A percentile compares a stretch with the other conserved stretches of the same genome.
These are phyloP conservation scores for Grammomys surdaster DNA, from an alignment of 2,113 vertebrate genomes.

Conservation along the genomic window DNA sequence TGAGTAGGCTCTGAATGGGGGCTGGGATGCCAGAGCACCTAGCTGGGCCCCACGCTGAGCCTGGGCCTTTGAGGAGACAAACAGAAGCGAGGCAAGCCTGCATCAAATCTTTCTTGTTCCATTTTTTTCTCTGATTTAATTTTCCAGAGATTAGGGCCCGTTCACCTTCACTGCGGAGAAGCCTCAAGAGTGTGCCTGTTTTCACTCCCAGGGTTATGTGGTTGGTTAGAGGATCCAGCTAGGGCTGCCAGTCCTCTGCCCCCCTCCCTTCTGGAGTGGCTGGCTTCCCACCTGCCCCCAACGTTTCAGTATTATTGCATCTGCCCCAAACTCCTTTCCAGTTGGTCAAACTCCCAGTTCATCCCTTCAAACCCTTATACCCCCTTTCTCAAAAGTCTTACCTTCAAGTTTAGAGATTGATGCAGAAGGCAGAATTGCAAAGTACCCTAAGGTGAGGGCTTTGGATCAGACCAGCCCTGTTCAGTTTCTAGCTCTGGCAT, in stretches of 20 bases:
- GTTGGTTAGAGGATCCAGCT: neutral
- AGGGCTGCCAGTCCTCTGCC: neutral
- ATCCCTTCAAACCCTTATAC: neutral
- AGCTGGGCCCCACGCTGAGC: neutral
- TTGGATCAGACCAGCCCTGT: neutral
- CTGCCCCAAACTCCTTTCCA: neutral
- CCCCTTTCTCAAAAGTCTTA: neutral
- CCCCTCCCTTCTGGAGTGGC: neutral
- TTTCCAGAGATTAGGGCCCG: constrained; percentile 87
- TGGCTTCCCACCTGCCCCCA: neutral
- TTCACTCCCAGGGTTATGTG: constrained; percentile 58
- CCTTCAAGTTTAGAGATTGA: neutral
- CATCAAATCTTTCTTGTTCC: constrained; percentile 77
- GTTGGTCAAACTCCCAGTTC: neutral
- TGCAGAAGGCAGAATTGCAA: neutral
- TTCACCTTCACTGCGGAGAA: constrained; percentile 78
- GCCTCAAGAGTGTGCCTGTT: constrained; percentile 59
- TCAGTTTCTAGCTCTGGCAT: neutral
- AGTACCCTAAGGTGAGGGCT: neutral
- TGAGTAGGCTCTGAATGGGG: neutral
- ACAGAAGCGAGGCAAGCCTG: constrained; percentile 27
- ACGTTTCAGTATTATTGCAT: neutral
- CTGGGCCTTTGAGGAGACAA: constrained; percentile 53
- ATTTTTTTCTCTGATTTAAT: constrained; percentile 88
- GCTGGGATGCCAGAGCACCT: neutral